A percentile compares a stretch with the other conserved stretches of the same genome.
phyloP scores from a whole-genome alignment of 2,888 invertebrate species.

The Amblyjoppa proteus region DNA sequence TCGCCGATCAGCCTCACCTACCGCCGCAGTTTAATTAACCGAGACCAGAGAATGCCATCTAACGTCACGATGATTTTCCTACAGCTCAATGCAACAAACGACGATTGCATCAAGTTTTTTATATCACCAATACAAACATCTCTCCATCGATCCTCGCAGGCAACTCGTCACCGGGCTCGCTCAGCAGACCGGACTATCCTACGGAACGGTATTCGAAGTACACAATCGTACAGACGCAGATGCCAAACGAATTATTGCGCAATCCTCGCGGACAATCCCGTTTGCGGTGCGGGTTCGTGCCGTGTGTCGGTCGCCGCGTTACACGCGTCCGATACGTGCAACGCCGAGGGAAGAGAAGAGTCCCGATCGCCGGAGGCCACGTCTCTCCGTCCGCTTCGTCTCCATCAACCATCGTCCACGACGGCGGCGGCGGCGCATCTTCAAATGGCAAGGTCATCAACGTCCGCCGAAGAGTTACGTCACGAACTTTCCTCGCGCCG shows the following conservation, averaged over 20 bases:
- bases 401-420: constrained; percentile 29
- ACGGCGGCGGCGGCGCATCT: constrained; percentile 75
- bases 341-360: constrained; percentile 7
- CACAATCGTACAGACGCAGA: neutral
- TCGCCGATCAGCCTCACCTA: neutral
- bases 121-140: no score
- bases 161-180: no score
- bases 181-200: no score
- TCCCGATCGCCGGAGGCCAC: constrained; percentile 56
- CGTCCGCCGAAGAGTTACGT: constrained; percentile 69
- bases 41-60: no score
- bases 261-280: constrained; percentile 43
- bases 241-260: constrained; percentile 45
- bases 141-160: no score
- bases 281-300: constrained; percentile 35
- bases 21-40: neutral
- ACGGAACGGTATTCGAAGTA: no score
- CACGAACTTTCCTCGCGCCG: constrained; percentile 66
- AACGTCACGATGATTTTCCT: no score
- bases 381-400: constrained; percentile 28
- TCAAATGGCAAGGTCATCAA: constrained; percentile 82
- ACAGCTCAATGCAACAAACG: no score
- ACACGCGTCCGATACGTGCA: constrained; percentile 11
- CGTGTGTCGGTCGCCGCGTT: constrained; percentile 5
- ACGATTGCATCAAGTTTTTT: no score